Conservation (phyloP, 1,140 invertebrate genomes). For the Aleiodes sp. region DNA sequence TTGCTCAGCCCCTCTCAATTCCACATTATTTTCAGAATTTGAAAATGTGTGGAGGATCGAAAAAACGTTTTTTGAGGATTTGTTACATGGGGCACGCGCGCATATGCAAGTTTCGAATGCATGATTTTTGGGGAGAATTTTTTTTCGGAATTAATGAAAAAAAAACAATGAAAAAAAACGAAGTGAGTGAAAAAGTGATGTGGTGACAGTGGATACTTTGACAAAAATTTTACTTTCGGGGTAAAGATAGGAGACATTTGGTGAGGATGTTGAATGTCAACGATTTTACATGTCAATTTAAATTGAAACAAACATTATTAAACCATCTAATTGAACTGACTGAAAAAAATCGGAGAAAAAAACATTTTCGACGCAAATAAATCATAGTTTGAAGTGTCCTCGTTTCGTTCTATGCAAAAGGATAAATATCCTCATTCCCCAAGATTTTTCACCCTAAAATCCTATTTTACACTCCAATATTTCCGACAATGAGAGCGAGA, state of each 20-base stretch:
- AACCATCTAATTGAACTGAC: too few relatives aligned
- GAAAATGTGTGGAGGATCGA: background rate
- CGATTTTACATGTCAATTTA: conserved; percentile 3
- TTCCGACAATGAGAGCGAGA: conserved; percentile 35
- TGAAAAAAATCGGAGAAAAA: background rate
- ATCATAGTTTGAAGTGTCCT: background rate
- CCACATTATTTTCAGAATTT: conserved; percentile 17
- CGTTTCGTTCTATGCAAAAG: background rate
- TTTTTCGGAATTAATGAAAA: too few relatives aligned
- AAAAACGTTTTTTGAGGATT: background rate
- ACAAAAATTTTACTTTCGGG: conserved; percentile 1
- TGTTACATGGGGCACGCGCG: conserved; percentile 8
- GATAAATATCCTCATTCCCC: background rate
- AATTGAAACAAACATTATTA: too few relatives aligned
- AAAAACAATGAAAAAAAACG: background rate
- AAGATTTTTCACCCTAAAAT: conserved; percentile 34
- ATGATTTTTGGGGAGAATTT: conserved; percentile 12
- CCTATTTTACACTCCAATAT: conserved; percentile 51
- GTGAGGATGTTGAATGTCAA: conserved; percentile 9
- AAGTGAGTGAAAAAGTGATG: conserved; percentile 6
- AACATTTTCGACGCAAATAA: background rate
- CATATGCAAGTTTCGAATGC: background rate
- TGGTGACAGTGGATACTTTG: background rate
- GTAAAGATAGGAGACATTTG: background rate
- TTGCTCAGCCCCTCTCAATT: conserved; percentile 11